Percentiles rank a stretch among this genome's conserved stretches.
Evolutionary conservation across 2,113 vertebrate genomes (phyloP).

Genomic region (Pseudonaja textilis): DNA sequence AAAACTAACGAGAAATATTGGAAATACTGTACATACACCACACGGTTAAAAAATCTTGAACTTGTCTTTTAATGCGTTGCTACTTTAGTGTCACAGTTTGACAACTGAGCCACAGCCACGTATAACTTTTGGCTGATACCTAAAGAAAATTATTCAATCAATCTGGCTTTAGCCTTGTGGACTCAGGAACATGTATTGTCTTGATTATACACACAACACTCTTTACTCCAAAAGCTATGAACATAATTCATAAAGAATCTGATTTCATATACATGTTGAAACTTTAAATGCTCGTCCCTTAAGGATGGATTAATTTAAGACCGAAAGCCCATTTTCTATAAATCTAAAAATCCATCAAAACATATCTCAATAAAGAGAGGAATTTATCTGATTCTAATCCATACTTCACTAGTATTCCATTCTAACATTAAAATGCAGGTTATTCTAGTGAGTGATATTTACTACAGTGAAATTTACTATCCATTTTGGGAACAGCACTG

Average conservation of each 20-base stretch:
- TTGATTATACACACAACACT: neutral
- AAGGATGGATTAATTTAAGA: neutral
- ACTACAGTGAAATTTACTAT: neutral
- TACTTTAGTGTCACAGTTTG: neutral
- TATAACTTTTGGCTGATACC: neutral
- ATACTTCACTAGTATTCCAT: constrained; percentile 7
- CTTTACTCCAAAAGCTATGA: neutral
- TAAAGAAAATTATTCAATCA: neutral
- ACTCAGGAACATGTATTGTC: constrained; percentile 6
- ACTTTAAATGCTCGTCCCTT: neutral
- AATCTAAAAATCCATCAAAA: neutral
- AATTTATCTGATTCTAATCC: neutral
- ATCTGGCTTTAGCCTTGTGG: neutral
- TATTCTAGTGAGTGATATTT: neutral
- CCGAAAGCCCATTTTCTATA: neutral
- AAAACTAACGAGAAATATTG: neutral
- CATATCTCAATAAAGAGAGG: constrained; percentile 13
- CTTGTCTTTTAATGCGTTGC: neutral
- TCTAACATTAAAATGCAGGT: neutral
- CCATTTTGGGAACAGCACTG: neutral
- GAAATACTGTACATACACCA: neutral
- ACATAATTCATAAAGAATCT: neutral
- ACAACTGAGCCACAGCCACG: neutral
- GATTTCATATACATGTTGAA: neutral
- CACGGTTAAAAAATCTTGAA: neutral